Conservation (phyloP, 2,113 vertebrate species). For the Corythornis vintsioides region DNA sequence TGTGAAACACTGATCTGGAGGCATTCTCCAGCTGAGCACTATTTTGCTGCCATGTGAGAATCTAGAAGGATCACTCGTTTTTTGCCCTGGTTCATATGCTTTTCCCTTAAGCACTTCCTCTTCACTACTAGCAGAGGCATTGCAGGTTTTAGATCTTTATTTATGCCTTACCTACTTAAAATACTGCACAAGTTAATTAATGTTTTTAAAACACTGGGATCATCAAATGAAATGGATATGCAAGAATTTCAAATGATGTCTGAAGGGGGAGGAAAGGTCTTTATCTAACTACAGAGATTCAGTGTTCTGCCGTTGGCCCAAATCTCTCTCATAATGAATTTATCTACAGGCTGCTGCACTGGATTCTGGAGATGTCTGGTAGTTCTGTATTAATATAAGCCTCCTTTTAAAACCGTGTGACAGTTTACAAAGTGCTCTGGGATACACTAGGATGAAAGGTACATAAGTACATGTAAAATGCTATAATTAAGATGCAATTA, state of each 20-base stretch:
- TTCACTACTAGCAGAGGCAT: not conserved
- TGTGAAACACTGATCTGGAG: not conserved
- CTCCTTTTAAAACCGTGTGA: slow-evolving; percentile 18
- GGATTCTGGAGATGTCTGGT: slow-evolving; percentile 25
- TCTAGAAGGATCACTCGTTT: not conserved
- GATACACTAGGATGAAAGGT: slow-evolving; percentile 56
- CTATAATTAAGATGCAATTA: slow-evolving; percentile 42
- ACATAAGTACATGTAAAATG: slow-evolving; percentile 39
- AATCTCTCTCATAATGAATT: not conserved
- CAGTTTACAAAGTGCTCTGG: slow-evolving; percentile 53
- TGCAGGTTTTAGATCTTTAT: slow-evolving; percentile 55
- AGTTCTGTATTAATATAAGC: not conserved
- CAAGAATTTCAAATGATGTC: slow-evolving; percentile 47
- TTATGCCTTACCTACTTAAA: slow-evolving; percentile 37
- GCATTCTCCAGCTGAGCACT: not conserved
- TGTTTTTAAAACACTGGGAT: slow-evolving; percentile 25
- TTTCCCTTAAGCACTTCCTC: slow-evolving; percentile 41
- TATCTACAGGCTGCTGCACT: slow-evolving; percentile 19
- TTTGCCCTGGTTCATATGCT: not conserved
- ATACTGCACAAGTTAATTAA: slow-evolving; percentile 21
- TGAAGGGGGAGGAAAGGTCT: slow-evolving; percentile 25
- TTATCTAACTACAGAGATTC: not conserved
- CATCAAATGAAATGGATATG: slow-evolving; percentile 57
- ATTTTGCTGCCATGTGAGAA: not conserved
- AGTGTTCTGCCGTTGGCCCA: slow-evolving; percentile 18